phyloP scores from a whole-genome alignment of 2,888 invertebrate species.

The Ischnus inquisitorius region DNA sequence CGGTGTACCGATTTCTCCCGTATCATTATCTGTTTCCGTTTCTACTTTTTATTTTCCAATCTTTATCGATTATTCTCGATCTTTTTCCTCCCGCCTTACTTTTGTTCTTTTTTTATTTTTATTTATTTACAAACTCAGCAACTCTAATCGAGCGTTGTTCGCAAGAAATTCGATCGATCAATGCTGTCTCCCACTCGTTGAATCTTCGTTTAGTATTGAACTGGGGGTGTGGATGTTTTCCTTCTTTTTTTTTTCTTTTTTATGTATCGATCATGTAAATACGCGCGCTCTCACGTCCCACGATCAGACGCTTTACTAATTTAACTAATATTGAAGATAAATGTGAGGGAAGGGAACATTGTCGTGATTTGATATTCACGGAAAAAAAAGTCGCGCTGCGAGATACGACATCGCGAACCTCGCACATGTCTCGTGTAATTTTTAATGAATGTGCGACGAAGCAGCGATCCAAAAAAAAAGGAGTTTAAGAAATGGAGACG shows the following conservation, averaged over 20 bases:
- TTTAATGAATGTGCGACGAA: background rate
- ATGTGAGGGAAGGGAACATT: constrained; percentile 7
- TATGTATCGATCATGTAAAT: constrained; percentile 54
- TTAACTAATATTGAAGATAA: constrained; percentile 17
- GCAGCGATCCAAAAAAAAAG: background rate
- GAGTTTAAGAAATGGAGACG: constrained; percentile 11
- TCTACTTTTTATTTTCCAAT: constrained; percentile 29
- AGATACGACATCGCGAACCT: constrained; percentile 2
- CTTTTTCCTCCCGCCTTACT: constrained; percentile 14
- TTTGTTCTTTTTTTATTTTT: constrained; percentile 15
- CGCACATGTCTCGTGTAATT: constrained; percentile 5
- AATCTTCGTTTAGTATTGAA: background rate
- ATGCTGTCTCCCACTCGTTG: constrained; percentile 15
- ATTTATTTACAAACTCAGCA: constrained; percentile 39
- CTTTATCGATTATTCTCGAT: constrained; percentile 14
- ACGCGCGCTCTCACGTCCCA: constrained; percentile 51
- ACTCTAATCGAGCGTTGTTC: constrained; percentile 18
- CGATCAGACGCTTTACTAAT: constrained; percentile 47
- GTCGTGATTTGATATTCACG: constrained; percentile 27
- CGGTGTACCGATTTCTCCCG: constrained; percentile 10
- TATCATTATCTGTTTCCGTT: constrained; percentile 17
- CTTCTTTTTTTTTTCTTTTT: background rate
- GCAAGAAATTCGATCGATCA: constrained; percentile 21
- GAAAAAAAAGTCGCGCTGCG: background rate
- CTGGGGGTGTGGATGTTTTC: background rate